Base-by-base conservation (phyloP, 2,113 vertebrate genomes). In the Crotalus tigris region DNA sequence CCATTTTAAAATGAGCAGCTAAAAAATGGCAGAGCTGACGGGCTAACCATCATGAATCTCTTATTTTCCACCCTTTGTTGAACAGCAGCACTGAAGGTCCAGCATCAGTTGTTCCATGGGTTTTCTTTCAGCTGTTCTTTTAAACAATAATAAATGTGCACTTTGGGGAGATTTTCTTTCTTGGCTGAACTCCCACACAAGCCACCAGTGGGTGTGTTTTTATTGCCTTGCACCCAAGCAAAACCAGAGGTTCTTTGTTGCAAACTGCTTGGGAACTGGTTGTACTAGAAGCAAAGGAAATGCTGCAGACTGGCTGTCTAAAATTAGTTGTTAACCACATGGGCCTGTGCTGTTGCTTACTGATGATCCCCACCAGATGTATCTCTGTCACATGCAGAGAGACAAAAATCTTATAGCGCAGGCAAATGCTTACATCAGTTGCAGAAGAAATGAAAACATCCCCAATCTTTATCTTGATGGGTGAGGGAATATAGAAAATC, bases 201-300 rank as follows among this genome's bases (percentile, higher is more conserved):
- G 46, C 87, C 87, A 64, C 64, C 46, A 26, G 49, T 85, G 64
- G 87, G 87, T 59, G 93, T 91, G 54, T 91, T 89, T 91, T 57
- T 55, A 61, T 54, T 85, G 90, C 64, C 29, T 54, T 61, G 87
- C 91, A 92, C 86, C 17, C n/a, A 64, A 81, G 90, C 86, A 91
- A 53, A 88, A 89, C 46, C 61, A 88, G 51, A 23, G 17, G 61
- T 23, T 54, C 54, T 58, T 93, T 88, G 53, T 85, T 89, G 88
- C 86, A 46, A 55, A 49, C 93, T 86, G 33, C 55, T 61, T 59
- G 26, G 44, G 64, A 93, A 91, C 87, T 61, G 23, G 87, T 85
- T 93, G 90, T 93, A 85, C 87, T 86, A 46, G 75, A 86, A 61
- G 49, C 91, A 19, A 46, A 85, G 61, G 64, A 81, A 93, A 29